phyloP scores from a whole-genome alignment of 2,113 vertebrate genomes.

The Nymphicus hollandicus region DNA sequence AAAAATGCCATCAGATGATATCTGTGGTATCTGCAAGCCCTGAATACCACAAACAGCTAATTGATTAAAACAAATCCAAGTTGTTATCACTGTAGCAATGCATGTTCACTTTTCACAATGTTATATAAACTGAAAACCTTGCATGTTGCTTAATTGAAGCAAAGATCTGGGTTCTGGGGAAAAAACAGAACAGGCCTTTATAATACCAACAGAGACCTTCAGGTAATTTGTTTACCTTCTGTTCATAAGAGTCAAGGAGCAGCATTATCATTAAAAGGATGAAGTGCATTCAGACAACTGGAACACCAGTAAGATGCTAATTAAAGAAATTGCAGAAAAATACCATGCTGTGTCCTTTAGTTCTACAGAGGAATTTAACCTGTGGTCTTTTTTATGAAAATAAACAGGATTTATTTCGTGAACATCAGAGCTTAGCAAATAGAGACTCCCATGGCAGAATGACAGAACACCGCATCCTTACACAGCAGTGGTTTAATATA shows the following conservation, averaged over 20 bases:
- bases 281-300: not conserved
- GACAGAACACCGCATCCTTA: not conserved
- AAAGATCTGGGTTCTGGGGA: not conserved
- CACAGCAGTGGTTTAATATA: not conserved
- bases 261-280: not conserved
- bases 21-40: not conserved
- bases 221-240: constrained; percentile 39
- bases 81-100: not conserved
- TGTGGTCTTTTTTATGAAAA: not conserved
- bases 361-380: not conserved
- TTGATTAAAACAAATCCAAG: not conserved
- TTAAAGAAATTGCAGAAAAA: constrained; percentile 17
- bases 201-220: not conserved
- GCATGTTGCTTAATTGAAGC: not conserved
- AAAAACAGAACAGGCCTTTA: not conserved
- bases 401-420: not conserved
- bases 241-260: not conserved
- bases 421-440: not conserved
- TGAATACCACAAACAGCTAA: not conserved
- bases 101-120: not conserved
- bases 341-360: not conserved
- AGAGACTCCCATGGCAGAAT: not conserved
- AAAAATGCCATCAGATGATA: not conserved
- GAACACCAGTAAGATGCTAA: not conserved
- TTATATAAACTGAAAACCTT: not conserved